Evolutionary conservation across 2,113 vertebrate species (phyloP), one percentile per base, ranked within the genome.

Genomic region (Trematocara variabile): DNA sequence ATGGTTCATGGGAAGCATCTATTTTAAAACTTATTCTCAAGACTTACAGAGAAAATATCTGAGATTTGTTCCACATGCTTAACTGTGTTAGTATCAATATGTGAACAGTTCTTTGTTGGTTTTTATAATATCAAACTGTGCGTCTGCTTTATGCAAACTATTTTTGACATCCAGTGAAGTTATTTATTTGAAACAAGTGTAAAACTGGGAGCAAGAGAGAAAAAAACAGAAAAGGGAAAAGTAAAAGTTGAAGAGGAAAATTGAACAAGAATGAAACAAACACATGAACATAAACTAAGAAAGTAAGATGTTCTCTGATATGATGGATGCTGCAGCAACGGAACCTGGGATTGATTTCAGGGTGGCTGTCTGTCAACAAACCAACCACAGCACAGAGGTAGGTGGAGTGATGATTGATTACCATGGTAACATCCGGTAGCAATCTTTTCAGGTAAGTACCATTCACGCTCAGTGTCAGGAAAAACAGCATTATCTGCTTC

Each of bases 311-410:
- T 39, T 83, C 37, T 65, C 16, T 25, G 53, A 86, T 37, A 14
- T 90, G 92, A 92, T 90, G 81, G 80, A 91, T 91, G 91, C 63
- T 53, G 77, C 86, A 81, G 83, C 56, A 79, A 52, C 79, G 52
- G 86, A 89, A 68, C 77, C 78, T 88, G 77, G 90, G 89, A 91
- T 84, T 91, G 87, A 93, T 91, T 89, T 90, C 65, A 16, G 18
- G 85, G 88, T 53, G 81, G 82, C 73, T 88, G 77, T 80, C 90
- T 88, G 89, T 93, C 92, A 88, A 50, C 86, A 79, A 68, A 70
- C 65, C 80, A 77, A 82, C 65, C 48, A 83, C 80, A 81, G 84
- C 83, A 81, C 73, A 81, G 84, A 85, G 81, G 82, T 84, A 55
- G 83, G 84, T 54, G 80, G 30, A 79, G 86, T 54, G 54, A 79